Evolutionary conservation across 2,888 invertebrate species (phyloP), one percentile per base, ranked within the genome.

Genomic region (Lamellibrachia columna): DNA sequence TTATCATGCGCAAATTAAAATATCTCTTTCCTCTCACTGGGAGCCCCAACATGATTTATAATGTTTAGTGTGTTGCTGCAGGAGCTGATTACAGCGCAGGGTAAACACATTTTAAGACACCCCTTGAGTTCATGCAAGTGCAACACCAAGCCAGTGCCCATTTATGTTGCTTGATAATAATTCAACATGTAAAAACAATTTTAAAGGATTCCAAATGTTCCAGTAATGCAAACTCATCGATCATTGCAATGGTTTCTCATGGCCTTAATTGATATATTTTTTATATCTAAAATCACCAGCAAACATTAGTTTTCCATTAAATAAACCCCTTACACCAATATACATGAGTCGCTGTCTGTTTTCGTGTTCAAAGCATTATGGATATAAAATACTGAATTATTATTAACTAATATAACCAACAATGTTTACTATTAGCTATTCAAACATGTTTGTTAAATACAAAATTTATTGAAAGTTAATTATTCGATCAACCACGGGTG

Each of bases 21-120:
- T 22, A 6, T n/a, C 75, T 75, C 75, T 75, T 40, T 40, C 40
- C 8, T 55, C 55, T 55, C 55, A 22, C 15, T 75, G 75, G 75
- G 40, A 40, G 40, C 40, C 75, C 15, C 75, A 75, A 11, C n/a
- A 22, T 75, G 75, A 75, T 75, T 40, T 40, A 40, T 40, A 40
- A 75, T 22, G 15, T 75, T 60, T 60, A 22, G 60, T 60, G 60
- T 22, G 22, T 60, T 11, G 75, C 75, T 1, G 22, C 22, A 22
- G 75, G 22, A 6, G 22, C 22, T 75, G 75, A 75, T 75, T 75
- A 75, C 75, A 22, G 22, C 22, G n/a, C 75, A 75, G n/a, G 75
- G 75, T 75, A 75, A 75, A 75, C 75, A 75, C 75, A 75, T 75
- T 75, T 40, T 75, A 75, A 75, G 75, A n/a, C 75, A 75, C 75